Evolutionary conservation across 2,797 vertebrate species (phyloP).

Genomic region (Eleutherodactylus coqui): DNA sequence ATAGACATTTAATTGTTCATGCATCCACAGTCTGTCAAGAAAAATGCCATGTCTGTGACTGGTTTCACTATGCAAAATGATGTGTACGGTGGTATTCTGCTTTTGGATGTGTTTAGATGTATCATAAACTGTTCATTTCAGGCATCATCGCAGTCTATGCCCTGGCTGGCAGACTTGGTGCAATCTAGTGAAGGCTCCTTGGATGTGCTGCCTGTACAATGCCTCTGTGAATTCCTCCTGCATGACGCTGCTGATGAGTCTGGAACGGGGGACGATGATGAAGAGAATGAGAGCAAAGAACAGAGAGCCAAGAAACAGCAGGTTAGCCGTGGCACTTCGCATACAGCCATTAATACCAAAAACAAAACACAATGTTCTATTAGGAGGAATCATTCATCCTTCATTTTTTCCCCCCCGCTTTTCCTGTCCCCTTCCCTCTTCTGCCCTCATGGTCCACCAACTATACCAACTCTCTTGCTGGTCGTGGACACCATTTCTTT

Average conservation of each 20-base stretch:
- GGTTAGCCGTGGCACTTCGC: slow-evolving; percentile 64
- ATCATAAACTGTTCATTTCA: slow-evolving; percentile 62
- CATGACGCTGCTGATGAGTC: slow-evolving; percentile 92
- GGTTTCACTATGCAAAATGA: background rate
- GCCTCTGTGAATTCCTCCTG: slow-evolving; percentile 95
- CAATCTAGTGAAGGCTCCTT: slow-evolving; percentile 97
- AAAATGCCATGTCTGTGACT: background rate
- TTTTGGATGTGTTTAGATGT: background rate
- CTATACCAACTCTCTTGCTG: no score
- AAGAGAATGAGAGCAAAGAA: slow-evolving; percentile 95
- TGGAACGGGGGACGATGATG: slow-evolving; percentile 86
- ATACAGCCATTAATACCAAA: no score
- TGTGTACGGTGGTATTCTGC: background rate
- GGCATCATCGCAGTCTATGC: slow-evolving; percentile 99
- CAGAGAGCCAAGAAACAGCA: slow-evolving; percentile 93
- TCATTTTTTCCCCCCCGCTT: no score
- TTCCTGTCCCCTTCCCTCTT: no score
- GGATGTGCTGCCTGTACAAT: slow-evolving; percentile 96
- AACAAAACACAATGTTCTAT: no score
- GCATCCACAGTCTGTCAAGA: no score
- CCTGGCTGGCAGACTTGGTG: slow-evolving; percentile 96
- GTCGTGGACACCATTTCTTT: no score
- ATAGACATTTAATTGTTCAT: background rate
- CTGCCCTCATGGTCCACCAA: no score
- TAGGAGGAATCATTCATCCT: no score